Conservation (phyloP, 2,888 invertebrate genomes). For the Megalurothrips usitatus region DNA sequence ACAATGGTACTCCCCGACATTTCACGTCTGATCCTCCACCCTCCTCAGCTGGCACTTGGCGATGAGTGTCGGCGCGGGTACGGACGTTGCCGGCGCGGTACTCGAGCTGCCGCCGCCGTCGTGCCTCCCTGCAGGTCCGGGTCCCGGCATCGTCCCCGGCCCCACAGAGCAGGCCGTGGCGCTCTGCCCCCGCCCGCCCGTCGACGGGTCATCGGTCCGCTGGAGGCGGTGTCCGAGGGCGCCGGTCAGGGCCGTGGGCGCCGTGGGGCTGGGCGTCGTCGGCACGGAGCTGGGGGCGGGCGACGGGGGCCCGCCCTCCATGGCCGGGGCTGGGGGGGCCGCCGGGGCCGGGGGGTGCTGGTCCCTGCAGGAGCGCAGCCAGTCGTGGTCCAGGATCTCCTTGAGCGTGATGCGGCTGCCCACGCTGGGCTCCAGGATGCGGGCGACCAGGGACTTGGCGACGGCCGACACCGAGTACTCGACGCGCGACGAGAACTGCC, state of each 20-base stretch:
- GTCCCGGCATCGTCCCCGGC: background rate
- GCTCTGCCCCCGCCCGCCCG: background rate
- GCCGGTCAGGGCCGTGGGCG: background rate
- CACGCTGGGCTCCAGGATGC: conserved; percentile 80
- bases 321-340: background rate
- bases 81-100: too few species aligned
- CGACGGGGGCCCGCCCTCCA: background rate
- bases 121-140: background rate
- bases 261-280: background rate
- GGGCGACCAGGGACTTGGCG: conserved; percentile 72
- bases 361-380: conserved; percentile 52
- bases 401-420: conserved; percentile 69
- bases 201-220: background rate
- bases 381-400: conserved; percentile 69
- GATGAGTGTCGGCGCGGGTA: background rate
- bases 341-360: background rate
- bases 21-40: background rate
- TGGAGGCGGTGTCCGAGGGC: background rate
- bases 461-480: conserved; percentile 62
- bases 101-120: background rate
- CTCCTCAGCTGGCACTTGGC: background rate
- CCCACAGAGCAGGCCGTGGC: background rate
- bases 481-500: conserved; percentile 70
- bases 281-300: background rate
- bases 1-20: too few species aligned